phyloP scores from a whole-genome alignment of 2,888 invertebrate species.

The Anaspis maculata region DNA sequence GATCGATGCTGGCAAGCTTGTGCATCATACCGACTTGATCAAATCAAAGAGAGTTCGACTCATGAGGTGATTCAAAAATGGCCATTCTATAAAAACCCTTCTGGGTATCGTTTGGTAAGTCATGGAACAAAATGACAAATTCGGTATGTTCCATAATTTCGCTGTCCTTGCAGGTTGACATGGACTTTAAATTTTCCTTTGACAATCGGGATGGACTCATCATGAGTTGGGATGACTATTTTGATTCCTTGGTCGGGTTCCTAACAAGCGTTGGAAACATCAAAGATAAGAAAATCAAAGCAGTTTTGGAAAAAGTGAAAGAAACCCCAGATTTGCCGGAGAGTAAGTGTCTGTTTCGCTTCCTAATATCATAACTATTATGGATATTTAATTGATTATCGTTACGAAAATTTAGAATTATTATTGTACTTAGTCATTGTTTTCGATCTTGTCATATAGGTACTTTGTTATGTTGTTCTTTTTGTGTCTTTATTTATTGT shows the following conservation, averaged over 20 bases:
- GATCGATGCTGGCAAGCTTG: slow-evolving; percentile 17
- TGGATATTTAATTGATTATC: too few species aligned
- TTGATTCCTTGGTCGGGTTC: not conserved
- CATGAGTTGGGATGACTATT: not conserved
- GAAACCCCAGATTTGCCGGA: too few species aligned
- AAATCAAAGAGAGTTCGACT: slow-evolving; percentile 8
- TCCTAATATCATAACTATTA: too few species aligned
- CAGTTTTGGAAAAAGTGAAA: slow-evolving; percentile 1
- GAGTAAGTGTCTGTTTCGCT: too few species aligned
- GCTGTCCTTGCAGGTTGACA: slow-evolving; percentile 2
- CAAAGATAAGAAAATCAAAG: slow-evolving; percentile 3
- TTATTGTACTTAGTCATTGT: too few species aligned
- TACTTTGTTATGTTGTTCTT: too few species aligned
- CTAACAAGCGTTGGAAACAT: not conserved
- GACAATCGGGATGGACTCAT: slow-evolving; percentile 3
- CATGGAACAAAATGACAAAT: not conserved
- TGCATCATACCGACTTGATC: slow-evolving; percentile 8
- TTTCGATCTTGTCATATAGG: too few species aligned
- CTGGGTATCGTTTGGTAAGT: slow-evolving; percentile 10
- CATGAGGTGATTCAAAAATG: slow-evolving; percentile 9
- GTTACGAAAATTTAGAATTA: too few species aligned
- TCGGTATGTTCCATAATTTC: slow-evolving; percentile 1
- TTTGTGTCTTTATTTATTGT: too few species aligned
- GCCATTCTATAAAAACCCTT: slow-evolving; percentile 11
- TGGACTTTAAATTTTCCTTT: slow-evolving; percentile 1